Percentiles rank a stretch among this genome's conserved stretches.
Conservation (phyloP, 1,140 invertebrate species). For the Hyles vespertilio region DNA sequence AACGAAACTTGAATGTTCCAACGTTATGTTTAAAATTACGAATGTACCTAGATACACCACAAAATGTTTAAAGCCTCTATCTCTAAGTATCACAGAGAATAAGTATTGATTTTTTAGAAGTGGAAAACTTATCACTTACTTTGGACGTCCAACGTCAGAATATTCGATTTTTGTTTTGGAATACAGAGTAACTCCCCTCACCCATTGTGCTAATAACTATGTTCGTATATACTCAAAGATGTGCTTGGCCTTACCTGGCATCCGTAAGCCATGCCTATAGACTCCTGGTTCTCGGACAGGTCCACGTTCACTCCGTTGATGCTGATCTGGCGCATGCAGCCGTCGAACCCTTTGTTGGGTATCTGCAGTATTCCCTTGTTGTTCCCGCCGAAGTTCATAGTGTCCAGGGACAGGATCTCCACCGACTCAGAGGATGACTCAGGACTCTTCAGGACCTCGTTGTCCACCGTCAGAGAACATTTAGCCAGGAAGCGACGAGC, state of each 20-base stretch:
- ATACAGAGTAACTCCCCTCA: too few species aligned
- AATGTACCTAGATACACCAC: too few species aligned
- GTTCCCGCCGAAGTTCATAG: conserved; percentile 93
- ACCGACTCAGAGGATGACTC: conserved; percentile 51
- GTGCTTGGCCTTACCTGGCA: conserved; percentile 82
- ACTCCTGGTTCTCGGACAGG: conserved; percentile 85
- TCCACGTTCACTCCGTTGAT: conserved; percentile 86
- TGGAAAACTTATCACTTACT: too few species aligned
- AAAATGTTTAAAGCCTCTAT: too few species aligned
- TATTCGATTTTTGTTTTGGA: too few species aligned
- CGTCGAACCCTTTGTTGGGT: conserved; percentile 89
- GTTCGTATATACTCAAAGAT: too few species aligned
- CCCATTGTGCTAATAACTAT: too few species aligned
- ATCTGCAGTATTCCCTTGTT: conserved; percentile 81
- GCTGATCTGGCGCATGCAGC: conserved; percentile 91
- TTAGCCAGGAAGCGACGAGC: conserved; percentile 80
- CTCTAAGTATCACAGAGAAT: too few species aligned
- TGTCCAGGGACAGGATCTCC: conserved; percentile 78
- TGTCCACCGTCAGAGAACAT: conserved; percentile 84
- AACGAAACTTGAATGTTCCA: too few species aligned
- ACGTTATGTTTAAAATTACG: too few species aligned
- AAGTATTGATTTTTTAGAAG: too few species aligned
- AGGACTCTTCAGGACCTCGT: conserved; percentile 57
- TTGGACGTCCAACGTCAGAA: too few species aligned
- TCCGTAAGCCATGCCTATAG: conserved; percentile 88